These are phyloP conservation scores for Euzophera pinguis DNA, from an alignment of 2,888 invertebrate species.

Conservation along the genomic window DNA sequence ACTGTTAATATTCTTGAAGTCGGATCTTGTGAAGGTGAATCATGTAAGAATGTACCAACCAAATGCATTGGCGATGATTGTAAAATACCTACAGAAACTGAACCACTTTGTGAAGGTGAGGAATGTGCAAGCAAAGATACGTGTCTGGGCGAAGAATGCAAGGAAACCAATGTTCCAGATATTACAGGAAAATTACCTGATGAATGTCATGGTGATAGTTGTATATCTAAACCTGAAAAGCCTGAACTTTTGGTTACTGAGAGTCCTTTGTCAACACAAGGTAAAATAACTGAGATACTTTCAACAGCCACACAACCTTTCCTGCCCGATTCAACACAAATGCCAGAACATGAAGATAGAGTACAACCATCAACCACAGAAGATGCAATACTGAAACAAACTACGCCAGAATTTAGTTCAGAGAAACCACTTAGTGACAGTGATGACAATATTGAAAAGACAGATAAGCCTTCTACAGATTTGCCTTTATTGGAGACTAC, in stretches of 20 bases:
- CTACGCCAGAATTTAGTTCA: not conserved
- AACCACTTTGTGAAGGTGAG: slow-evolving; percentile 19
- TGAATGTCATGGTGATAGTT: slow-evolving; percentile 39
- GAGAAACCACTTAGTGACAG: not conserved
- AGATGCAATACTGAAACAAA: not conserved
- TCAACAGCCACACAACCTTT: not conserved
- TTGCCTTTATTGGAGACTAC: not conserved
- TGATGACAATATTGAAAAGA: not conserved
- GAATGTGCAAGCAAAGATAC: slow-evolving; percentile 19
- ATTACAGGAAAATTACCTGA: slow-evolving; percentile 29
- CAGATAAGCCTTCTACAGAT: not conserved
- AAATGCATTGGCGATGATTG: not conserved
- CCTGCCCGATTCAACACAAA: not conserved
- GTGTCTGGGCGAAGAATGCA: slow-evolving; percentile 51
- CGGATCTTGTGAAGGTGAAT: slow-evolving; percentile 20
- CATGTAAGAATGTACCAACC: slow-evolving; percentile 7
- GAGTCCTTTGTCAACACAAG: not conserved
- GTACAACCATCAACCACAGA: not conserved
- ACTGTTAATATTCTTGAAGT: slow-evolving; percentile 18
- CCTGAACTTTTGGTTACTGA: not conserved
- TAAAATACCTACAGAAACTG: not conserved
- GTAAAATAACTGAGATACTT: not conserved
- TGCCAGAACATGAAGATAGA: not conserved
- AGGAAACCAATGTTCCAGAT: slow-evolving; percentile 37
- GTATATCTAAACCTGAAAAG: slow-evolving; percentile 21